Evolutionary conservation across 1,140 invertebrate species (phyloP).

Genomic region (Drosophila punjabiensis): DNA sequence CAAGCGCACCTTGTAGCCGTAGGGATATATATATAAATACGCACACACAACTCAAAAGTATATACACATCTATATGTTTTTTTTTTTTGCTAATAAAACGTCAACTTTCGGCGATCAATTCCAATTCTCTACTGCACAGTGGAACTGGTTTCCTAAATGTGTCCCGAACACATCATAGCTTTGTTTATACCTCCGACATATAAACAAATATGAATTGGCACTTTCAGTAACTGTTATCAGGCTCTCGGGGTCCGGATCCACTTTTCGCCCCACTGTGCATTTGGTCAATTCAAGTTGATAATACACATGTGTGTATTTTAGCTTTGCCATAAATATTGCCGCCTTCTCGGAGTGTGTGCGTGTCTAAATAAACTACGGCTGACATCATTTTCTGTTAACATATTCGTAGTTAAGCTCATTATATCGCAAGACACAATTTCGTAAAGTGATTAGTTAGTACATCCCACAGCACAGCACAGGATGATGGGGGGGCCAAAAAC

Average conservation of each 20-base stretch:
- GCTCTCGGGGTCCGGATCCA: not conserved
- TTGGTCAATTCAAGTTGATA: slow-evolving; percentile 56
- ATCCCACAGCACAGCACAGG: slow-evolving; percentile 60
- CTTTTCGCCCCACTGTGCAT: slow-evolving; percentile 58
- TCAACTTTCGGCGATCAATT: slow-evolving; percentile 42
- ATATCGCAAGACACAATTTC: slow-evolving; percentile 46
- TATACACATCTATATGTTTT: slow-evolving; percentile 18
- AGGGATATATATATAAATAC: slow-evolving; percentile 22
- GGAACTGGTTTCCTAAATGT: slow-evolving; percentile 7
- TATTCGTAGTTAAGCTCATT: slow-evolving; percentile 52
- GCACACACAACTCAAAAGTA: slow-evolving; percentile 22
- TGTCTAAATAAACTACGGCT: slow-evolving; percentile 61
- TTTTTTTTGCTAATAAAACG: slow-evolving; percentile 29
- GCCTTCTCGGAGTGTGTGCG: slow-evolving; percentile 38
- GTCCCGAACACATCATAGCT: slow-evolving; percentile 1
- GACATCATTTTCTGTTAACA: slow-evolving; percentile 70
- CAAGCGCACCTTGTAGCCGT: slow-evolving; percentile 46
- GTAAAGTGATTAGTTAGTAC: slow-evolving; percentile 55
- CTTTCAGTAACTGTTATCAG: slow-evolving; percentile 1
- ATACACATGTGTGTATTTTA: slow-evolving; percentile 35
- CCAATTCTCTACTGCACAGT: slow-evolving; percentile 34
- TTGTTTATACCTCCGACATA: slow-evolving; percentile 33
- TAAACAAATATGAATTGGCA: slow-evolving; percentile 44
- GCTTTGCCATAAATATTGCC: slow-evolving; percentile 51
- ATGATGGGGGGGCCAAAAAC: slow-evolving; percentile 10